phyloP scores from a whole-genome alignment of 2,113 vertebrate species.

The Elephantulus edwardii region DNA sequence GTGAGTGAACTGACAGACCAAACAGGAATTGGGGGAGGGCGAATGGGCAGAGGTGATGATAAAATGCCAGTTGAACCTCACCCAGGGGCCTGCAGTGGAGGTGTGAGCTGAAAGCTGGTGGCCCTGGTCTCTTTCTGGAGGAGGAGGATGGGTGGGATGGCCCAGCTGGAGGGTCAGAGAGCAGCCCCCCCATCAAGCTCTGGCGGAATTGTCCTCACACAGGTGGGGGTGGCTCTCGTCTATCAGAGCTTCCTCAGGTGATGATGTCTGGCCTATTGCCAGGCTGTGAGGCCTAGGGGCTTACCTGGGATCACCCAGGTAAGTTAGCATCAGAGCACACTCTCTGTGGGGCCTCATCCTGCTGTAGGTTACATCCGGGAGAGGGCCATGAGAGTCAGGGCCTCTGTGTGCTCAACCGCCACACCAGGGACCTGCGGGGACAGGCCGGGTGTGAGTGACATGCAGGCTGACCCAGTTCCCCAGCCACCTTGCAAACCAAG shows the following conservation, averaged over 20 bases:
- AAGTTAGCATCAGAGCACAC: neutral
- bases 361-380: neutral
- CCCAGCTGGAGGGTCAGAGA: neutral
- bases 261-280: neutral
- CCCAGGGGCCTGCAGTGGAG: neutral
- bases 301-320: neutral
- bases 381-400: neutral
- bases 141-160: neutral
- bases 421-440: neutral
- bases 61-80: neutral
- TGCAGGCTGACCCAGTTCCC: conserved; percentile 20
- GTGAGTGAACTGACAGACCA: neutral
- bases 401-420: neutral
- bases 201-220: neutral
- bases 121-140: neutral
- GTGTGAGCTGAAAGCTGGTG: rapidly evolving
- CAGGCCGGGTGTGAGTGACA: neutral
- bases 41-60: neutral
- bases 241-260: neutral
- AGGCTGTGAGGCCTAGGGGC: neutral
- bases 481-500: neutral
- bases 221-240: neutral
- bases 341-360: neutral
- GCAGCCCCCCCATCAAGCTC: neutral
- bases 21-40: neutral